Base-by-base conservation (phyloP, 2,113 vertebrate genomes). In the Tachuris rubrigastra region DNA sequence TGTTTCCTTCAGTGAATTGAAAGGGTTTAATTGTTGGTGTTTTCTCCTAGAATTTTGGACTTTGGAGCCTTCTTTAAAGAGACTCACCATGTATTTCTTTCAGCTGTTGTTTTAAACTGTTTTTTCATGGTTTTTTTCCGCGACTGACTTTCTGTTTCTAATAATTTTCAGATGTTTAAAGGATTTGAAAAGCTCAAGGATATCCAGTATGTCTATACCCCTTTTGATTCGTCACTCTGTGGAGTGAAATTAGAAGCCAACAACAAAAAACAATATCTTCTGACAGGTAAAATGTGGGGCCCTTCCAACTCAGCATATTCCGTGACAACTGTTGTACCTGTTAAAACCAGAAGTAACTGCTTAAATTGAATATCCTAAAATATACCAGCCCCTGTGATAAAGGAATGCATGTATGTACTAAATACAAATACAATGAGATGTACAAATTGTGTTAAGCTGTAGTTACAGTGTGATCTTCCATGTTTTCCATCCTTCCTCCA, bases 141-240 rank as follows among this genome's bases (percentile, higher is more conserved):
- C 23, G 65, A 2, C 69, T 93, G 50, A 94, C 53, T 47, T 76
- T 47, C n/a, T 66, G 33, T 85, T 89, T 71, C 67, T 95, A 53
- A 55, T 93, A 74, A 65, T 71, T 98, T 98, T 67, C 96, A 99
- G 99, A 99, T 99, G 98, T 99, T 99, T 96, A 99, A 99, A 98
- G 99, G 99, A 41, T 99, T 99, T 94, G 98, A 99, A 91, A 98
- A 98, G 95, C 95, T 98, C 85, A 99, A 99, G 90, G 98, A 98
- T 63, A 98, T 99, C 95, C 98, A 99, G 87, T 99, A 99, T 49
- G 97, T 99, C 91, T 99, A 99, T 80, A 99, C 99, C 4, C 98
- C 99, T 31, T 98, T 98, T 71, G 98, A 98, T 92, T 98, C 99
- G 3, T 98, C 99, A 13, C 96, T 98, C 85, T 99, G 99, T 95